Conservation (phyloP, 2,113 vertebrate genomes). For the Electrona antarctica region DNA sequence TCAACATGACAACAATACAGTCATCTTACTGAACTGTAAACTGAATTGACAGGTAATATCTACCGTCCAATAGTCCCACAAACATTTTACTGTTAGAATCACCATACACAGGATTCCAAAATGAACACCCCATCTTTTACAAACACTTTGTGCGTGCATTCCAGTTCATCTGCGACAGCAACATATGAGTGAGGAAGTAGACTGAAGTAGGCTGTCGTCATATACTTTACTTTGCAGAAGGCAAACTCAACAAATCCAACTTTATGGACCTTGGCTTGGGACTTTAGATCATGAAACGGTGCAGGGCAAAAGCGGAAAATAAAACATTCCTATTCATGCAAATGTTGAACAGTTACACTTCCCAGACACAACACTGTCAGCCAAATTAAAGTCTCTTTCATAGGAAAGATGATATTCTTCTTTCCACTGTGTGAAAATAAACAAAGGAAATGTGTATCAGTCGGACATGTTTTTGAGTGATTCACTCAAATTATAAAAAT, state of each 20-base stretch:
- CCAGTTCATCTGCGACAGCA: constrained; percentile 50
- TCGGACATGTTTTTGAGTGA: neutral
- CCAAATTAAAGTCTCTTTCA: constrained; percentile 40
- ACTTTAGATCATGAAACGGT: neutral
- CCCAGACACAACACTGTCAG: constrained; percentile 45
- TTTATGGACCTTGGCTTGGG: neutral
- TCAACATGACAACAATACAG: constrained; percentile 7
- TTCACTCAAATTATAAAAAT: neutral
- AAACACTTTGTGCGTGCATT: constrained; percentile 52
- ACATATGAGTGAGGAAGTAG: constrained; percentile 29
- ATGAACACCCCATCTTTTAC: constrained; percentile 37
- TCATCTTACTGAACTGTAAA: constrained; percentile 10
- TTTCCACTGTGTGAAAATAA: neutral
- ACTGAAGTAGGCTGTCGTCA: constrained; percentile 16
- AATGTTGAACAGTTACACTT: constrained; percentile 29
- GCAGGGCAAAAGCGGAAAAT: neutral
- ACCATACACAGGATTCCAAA: constrained; percentile 6
- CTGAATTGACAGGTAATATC: constrained; percentile 12
- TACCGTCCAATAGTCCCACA: constrained; percentile 12
- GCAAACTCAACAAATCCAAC: constrained; percentile 13
- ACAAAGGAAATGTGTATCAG: neutral
- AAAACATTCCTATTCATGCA: neutral
- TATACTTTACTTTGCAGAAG: constrained; percentile 28
- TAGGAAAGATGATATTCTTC: neutral
- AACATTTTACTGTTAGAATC: constrained; percentile 26